Percentiles rank a stretch among this genome's conserved stretches.
These are phyloP conservation scores for Philopedon plagiatum DNA, from an alignment of 2,888 invertebrate genomes.

Conservation along the genomic window DNA sequence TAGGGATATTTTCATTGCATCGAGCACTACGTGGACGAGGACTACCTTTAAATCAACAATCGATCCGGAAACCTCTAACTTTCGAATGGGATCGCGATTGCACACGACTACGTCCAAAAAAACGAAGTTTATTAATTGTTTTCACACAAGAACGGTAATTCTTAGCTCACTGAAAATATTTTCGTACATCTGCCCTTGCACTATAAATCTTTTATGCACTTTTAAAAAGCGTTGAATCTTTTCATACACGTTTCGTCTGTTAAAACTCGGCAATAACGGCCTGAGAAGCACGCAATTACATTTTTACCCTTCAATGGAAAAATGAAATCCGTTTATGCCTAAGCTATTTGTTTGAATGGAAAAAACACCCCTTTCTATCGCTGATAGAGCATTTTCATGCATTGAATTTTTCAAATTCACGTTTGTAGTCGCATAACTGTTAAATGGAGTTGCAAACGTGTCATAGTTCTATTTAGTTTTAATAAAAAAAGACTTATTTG, in stretches of 20 bases:
- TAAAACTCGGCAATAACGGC: conserved; percentile 26
- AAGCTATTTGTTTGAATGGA: conserved; percentile 37
- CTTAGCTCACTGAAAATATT: too few species aligned
- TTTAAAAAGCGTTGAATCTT: conserved; percentile 28
- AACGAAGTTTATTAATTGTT: too few species aligned
- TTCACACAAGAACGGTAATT: neutral
- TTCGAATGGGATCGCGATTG: too few species aligned
- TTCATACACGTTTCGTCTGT: conserved; percentile 24
- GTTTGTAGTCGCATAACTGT: neutral
- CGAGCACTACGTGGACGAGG: too few species aligned
- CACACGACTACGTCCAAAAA: too few species aligned
- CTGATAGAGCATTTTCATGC: conserved; percentile 2
- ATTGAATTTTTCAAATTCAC: neutral
- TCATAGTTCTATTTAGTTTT: neutral
- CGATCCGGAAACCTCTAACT: too few species aligned
- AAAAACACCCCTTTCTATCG: conserved; percentile 36
- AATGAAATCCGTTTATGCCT: conserved; percentile 37
- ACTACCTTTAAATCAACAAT: too few species aligned
- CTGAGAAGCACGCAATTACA: conserved; percentile 40
- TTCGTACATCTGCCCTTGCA: neutral
- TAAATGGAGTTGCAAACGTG: neutral
- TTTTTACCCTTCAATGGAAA: conserved; percentile 39
- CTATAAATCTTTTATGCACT: conserved; percentile 29
- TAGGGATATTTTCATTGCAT: too few species aligned
- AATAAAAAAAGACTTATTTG: too few species aligned